phyloP scores from a whole-genome alignment of 2,797 vertebrate genomes.

The Acipenser ruthenus region DNA sequence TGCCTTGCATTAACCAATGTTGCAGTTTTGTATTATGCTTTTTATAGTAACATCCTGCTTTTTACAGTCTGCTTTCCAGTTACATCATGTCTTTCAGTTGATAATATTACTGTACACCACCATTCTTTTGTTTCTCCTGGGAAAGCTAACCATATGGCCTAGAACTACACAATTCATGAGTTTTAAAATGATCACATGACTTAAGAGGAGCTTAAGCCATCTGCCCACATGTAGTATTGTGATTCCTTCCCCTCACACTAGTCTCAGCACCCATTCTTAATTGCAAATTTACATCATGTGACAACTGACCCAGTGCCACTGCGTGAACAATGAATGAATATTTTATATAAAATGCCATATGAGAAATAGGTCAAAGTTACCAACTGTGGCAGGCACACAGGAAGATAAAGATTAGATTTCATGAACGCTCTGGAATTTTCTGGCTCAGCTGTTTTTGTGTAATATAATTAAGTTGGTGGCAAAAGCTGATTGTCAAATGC shows the following conservation, averaged over 20 bases:
- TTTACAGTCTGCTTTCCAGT: neutral
- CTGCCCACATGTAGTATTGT: no score
- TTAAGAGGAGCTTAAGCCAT: no score
- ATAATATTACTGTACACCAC: neutral
- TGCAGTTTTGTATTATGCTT: conserved; percentile 12
- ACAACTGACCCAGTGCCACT: no score
- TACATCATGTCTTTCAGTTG: neutral
- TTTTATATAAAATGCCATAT: neutral
- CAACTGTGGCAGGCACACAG: neutral
- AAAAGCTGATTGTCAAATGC: no score
- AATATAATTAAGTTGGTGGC: neutral
- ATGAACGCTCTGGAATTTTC: neutral
- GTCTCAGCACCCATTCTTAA: no score
- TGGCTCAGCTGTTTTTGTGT: conserved; percentile 1
- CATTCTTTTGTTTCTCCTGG: no score
- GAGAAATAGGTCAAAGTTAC: neutral
- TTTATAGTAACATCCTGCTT: conserved; percentile 17
- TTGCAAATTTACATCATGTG: no score
- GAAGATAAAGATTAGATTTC: neutral
- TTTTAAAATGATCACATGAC: no score
- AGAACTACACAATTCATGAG: neutral
- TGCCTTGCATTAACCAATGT: conserved; percentile 12
- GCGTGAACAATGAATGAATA: no score
- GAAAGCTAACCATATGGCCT: neutral
- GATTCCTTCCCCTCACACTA: no score